A percentile compares a stretch with the other conserved stretches of the same genome.
Conservation (phyloP, 1,140 invertebrate genomes). For the Brachionus rotundiformis region DNA sequence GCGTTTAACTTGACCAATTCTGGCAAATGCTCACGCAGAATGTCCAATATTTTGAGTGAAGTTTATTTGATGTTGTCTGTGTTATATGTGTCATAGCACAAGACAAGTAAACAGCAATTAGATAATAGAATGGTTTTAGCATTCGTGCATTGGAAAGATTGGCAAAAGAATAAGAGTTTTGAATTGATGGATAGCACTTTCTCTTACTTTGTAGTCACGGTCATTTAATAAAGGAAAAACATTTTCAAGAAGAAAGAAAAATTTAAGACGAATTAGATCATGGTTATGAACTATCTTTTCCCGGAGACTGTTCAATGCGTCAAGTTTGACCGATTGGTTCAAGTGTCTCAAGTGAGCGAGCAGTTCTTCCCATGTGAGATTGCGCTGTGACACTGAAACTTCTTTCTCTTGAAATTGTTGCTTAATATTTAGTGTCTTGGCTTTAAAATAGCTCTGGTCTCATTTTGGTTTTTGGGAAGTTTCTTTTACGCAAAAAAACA, state of each 20-base stretch:
- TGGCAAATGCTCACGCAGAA: constrained; percentile 69
- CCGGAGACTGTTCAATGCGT: constrained; percentile 73
- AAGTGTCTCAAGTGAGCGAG: constrained; percentile 76
- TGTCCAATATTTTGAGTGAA: constrained; percentile 73
- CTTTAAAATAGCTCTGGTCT: constrained; percentile 83
- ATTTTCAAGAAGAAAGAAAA: constrained; percentile 72
- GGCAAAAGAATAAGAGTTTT: constrained; percentile 67
- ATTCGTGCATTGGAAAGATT: constrained; percentile 59
- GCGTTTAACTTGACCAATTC: constrained; percentile 69
- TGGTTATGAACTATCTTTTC: constrained; percentile 70
- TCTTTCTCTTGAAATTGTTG: constrained; percentile 73
- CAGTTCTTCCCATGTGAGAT: constrained; percentile 69
- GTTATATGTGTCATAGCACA: constrained; percentile 85
- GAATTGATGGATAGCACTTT: constrained; percentile 71
- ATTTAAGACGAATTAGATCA: constrained; percentile 67
- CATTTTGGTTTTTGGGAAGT: constrained; percentile 72
- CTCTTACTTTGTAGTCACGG: constrained; percentile 72
- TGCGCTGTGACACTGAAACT: constrained; percentile 60
- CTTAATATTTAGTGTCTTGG: constrained; percentile 78
- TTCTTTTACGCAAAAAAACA: constrained; percentile 64
- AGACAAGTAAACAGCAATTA: constrained; percentile 74
- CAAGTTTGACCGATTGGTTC: constrained; percentile 72
- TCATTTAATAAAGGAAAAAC: constrained; percentile 73
- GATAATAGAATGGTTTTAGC: constrained; percentile 71
- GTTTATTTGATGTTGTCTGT: constrained; percentile 77